Evolutionary conservation across 92 coral and sea anemone species (phyloP).

Genomic region (Epizoanthus ramosus): DNA sequence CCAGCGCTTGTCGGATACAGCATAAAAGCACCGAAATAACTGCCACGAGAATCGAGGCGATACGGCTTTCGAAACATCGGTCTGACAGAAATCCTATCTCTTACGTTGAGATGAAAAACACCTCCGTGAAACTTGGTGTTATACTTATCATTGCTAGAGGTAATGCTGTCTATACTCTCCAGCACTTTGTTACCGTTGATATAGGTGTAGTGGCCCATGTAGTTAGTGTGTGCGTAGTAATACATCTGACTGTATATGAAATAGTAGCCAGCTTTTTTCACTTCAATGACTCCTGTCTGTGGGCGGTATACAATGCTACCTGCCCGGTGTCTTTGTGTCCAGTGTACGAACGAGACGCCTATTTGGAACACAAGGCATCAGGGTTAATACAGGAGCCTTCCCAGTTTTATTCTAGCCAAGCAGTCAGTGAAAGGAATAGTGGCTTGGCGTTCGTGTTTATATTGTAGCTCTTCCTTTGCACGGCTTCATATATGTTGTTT

Average conservation of each 20-base stretch:
- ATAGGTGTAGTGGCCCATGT: constrained; percentile 57
- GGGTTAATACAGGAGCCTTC: constrained; percentile 21
- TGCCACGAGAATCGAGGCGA: constrained; percentile 21
- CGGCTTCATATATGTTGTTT: neutral
- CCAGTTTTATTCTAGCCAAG: neutral
- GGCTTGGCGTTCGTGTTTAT: no score
- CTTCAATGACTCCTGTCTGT: constrained; percentile 50
- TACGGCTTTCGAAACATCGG: constrained; percentile 29
- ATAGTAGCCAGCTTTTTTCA: constrained; percentile 70
- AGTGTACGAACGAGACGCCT: constrained; percentile 29
- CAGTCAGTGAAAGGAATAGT: neutral
- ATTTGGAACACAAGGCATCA: constrained; percentile 10
- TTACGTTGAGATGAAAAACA: constrained; percentile 63
- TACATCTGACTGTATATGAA: constrained; percentile 88
- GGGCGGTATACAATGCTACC: constrained; percentile 42
- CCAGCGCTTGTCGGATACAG: constrained; percentile 44
- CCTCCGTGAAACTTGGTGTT: constrained; percentile 86
- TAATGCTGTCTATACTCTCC: constrained; percentile 43
- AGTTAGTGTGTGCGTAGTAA: constrained; percentile 44
- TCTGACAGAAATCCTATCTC: constrained; percentile 64
- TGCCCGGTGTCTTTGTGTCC: constrained; percentile 42
- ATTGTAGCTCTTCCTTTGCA: neutral
- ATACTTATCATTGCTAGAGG: constrained; percentile 6
- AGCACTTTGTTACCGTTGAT: constrained; percentile 58
- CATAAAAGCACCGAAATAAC: constrained; percentile 82